These are phyloP conservation scores for Oscheius sp. DNA, from an alignment of 2,888 invertebrate genomes.

Conservation along the genomic window DNA sequence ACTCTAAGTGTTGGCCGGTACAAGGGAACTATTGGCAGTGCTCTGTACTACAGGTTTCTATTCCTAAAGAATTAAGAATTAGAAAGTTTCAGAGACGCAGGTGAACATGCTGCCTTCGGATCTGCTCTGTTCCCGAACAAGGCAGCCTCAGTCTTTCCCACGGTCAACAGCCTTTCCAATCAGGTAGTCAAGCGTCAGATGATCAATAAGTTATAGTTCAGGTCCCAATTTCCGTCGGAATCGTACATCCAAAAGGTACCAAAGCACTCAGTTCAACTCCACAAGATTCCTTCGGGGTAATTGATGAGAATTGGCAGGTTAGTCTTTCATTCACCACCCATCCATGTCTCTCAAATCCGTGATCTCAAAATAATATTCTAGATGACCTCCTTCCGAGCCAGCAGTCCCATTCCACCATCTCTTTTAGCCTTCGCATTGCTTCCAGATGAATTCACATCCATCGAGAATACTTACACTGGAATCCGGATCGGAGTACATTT, in stretches of 20 bases:
- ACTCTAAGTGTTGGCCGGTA: conserved; percentile 53
- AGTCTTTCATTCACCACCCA: background rate
- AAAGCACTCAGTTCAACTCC: conserved; percentile 48
- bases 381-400: conserved; percentile 51
- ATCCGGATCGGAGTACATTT: conserved; percentile 47
- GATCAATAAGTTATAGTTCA: background rate
- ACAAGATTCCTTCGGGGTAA: conserved; percentile 30
- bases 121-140: conserved; percentile 49
- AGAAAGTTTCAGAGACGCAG: conserved; percentile 49
- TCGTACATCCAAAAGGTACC: conserved; percentile 53
- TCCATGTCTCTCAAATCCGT: background rate
- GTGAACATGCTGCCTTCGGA: conserved; percentile 56
- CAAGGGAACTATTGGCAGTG: conserved; percentile 54
- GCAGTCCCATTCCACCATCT: conserved; percentile 45
- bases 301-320: conserved; percentile 58
- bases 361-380: conserved; percentile 13
- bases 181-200: conserved; percentile 28
- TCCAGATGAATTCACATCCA: conserved; percentile 48
- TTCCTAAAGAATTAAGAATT: background rate
- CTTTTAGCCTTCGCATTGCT: conserved; percentile 48
- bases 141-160: conserved; percentile 51
- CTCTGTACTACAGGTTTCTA: conserved; percentile 54
- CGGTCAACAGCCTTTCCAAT: conserved; percentile 36
- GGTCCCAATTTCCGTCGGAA: conserved; percentile 46
- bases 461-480: conserved; percentile 52